Base-by-base conservation (phyloP, 2,797 vertebrate genomes). In the Harpagifer antarcticus region DNA sequence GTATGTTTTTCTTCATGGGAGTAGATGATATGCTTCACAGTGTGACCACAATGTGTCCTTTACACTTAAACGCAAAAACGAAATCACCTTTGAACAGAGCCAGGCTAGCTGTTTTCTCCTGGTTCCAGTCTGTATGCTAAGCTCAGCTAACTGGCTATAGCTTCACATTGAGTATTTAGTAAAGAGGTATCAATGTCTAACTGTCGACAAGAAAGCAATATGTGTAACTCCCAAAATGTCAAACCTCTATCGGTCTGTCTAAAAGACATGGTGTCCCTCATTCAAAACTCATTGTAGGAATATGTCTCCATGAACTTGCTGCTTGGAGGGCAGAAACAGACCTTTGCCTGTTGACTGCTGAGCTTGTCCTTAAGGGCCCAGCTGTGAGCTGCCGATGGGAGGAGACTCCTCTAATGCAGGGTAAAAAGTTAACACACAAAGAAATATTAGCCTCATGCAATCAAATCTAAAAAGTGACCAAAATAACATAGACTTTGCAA, bases 341-440 rank as follows among this genome's bases (percentile, higher is more conserved):
- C 72, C 40, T 52, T 48, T 67, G 68, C 59, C 9, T 66, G 64
- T 55, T 61, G 45, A 74, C 56, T 67, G 54, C 68, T 61, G 56
- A 63, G 40, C 62, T 49, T 44, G 17, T 12, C 65, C 77, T 50
- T 12, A 1, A 45, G 43, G 60, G 70, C n/a, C 23, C 0, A n/a
- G 1, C 47, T 64, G 11, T 50, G 44, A 66, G 33, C 48, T 68
- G 72, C 68, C 62, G 63, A 67, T 45, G 57, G 53, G 79, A 49
- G 68, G 71, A 3, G 17, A 19, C 14, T 17, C 10, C 12, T 68
- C n/a, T 6, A 68, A 9, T 37, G 45, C 33, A 40, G 14, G 12
- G n/a, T n/a, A 60, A 72, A 68, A 49, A 50, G 63, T 81, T 84
- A 64, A 82, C 77, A 71, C 76, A 68, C 65, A 64, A 54, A 55